phyloP scores from a whole-genome alignment of 2,113 vertebrate genomes.

The Sprattus sprattus region DNA sequence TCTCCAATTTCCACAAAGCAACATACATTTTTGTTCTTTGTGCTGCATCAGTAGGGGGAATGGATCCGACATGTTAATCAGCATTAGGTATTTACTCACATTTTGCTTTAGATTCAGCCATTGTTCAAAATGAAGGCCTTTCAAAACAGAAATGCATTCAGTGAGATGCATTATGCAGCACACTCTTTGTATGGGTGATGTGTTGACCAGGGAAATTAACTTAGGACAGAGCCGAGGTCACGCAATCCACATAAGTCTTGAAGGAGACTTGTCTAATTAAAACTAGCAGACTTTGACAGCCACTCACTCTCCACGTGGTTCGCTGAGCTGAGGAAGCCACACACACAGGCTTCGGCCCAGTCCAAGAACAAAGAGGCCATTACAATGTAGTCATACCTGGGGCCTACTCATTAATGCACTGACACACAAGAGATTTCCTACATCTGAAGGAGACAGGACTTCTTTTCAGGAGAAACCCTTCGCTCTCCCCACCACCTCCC shows the following conservation, averaged over 20 bases:
- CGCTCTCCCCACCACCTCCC: not conserved
- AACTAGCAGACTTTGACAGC: not conserved
- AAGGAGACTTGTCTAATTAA: not conserved
- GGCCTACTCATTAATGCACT: slow-evolving; percentile 23
- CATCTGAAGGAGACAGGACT: slow-evolving; percentile 19
- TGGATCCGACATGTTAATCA: not conserved
- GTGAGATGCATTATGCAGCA: not conserved
- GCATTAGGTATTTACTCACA: not conserved
- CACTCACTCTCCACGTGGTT: not conserved
- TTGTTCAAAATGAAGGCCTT: not conserved
- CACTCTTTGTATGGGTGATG: not conserved
- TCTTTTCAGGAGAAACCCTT: slow-evolving; percentile 21
- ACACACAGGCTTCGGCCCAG: not conserved
- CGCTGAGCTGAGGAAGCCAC: not conserved
- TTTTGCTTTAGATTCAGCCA: not conserved
- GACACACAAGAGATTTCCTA: slow-evolving; percentile 26
- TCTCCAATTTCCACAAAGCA: slow-evolving; percentile 1
- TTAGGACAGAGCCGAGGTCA: not conserved
- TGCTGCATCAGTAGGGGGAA: not conserved
- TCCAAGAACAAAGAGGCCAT: not conserved
- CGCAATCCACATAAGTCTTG: not conserved
- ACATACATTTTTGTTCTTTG: not conserved
- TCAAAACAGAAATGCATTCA: not conserved
- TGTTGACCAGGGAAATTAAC: not conserved
- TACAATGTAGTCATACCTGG: not conserved